phyloP scores from a whole-genome alignment of 2,113 vertebrate genomes.

The Donacobius atricapilla region DNA sequence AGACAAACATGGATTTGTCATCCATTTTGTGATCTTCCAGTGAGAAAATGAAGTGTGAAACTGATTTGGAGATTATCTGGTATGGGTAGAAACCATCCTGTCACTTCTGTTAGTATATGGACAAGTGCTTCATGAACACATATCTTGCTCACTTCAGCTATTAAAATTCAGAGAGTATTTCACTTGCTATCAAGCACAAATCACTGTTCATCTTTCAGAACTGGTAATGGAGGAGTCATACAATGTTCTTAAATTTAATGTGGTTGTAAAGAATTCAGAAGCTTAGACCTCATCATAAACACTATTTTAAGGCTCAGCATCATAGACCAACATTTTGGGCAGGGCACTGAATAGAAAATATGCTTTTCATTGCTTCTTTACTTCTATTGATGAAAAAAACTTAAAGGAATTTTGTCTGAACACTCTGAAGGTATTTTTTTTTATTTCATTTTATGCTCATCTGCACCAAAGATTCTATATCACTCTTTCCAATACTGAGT shows the following conservation, averaged over 20 bases:
- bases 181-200: neutral
- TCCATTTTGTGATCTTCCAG: neutral
- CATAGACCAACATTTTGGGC: neutral
- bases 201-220: neutral
- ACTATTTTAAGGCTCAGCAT: neutral
- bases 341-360: neutral
- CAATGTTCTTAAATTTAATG: neutral
- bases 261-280: neutral
- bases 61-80: neutral
- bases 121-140: accelerated
- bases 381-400: neutral
- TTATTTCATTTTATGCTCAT: neutral
- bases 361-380: neutral
- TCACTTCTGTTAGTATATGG: neutral
- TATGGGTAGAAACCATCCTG: neutral
- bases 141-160: neutral
- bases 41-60: neutral
- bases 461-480: neutral
- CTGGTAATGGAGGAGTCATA: neutral
- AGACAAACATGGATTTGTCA: neutral
- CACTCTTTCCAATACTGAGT: neutral
- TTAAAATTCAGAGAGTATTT: neutral
- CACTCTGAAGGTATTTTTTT: neutral
- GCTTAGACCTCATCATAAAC: neutral
- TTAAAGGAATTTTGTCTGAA: neutral